Conservation (phyloP, 2,888 invertebrate species). For the Lydus trimaculatus region DNA sequence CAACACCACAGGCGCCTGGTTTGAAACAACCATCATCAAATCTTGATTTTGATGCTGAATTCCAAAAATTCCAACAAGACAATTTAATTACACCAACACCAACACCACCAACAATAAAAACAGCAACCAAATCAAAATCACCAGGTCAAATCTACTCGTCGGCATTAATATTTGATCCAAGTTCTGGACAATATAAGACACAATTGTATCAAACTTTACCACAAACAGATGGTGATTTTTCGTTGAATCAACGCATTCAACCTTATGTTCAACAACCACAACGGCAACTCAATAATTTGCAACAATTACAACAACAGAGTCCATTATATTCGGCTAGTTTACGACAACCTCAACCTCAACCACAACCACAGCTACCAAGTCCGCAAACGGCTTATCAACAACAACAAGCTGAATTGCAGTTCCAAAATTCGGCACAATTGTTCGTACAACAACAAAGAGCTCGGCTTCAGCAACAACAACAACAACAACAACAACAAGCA, state of each 20-base stretch:
- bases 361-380: background rate
- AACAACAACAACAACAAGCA: slow-evolving; percentile 57
- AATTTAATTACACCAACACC: slow-evolving; percentile 65
- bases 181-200: slow-evolving; percentile 80
- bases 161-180: slow-evolving; percentile 78
- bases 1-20: slow-evolving; percentile 51
- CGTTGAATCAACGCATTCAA: slow-evolving; percentile 76
- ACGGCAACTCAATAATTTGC: slow-evolving; percentile 63
- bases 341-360: slow-evolving; percentile 56
- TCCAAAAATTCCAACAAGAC: slow-evolving; percentile 74
- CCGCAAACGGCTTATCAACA: slow-evolving; percentile 63
- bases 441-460: slow-evolving; percentile 61
- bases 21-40: slow-evolving; percentile 49
- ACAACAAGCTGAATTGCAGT: slow-evolving; percentile 71
- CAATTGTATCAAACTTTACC: slow-evolving; percentile 79
- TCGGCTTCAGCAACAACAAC: slow-evolving; percentile 56
- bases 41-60: slow-evolving; percentile 76
- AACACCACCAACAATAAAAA: slow-evolving; percentile 52
- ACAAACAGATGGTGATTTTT: slow-evolving; percentile 75
- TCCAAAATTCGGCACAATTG: slow-evolving; percentile 65
- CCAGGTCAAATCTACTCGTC: slow-evolving; percentile 76
- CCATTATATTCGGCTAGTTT: slow-evolving; percentile 61
- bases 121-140: slow-evolving; percentile 52
- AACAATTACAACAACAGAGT: slow-evolving; percentile 65
- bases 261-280: slow-evolving; percentile 72